phyloP scores from a whole-genome alignment of 2,113 vertebrate species.

The Cyprinodon variegatus region DNA sequence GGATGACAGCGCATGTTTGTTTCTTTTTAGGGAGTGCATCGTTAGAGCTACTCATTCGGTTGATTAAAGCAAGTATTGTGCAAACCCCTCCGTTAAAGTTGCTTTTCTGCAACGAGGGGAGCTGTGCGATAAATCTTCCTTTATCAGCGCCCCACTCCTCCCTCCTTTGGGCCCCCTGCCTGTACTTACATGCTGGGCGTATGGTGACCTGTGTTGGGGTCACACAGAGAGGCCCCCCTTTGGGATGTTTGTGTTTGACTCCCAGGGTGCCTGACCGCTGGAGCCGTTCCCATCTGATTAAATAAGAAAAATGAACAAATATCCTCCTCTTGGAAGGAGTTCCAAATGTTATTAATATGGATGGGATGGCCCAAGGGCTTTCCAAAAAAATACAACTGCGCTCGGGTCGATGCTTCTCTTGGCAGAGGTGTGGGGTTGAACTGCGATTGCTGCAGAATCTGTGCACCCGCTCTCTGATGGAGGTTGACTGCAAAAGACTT shows the following conservation, averaged over 20 bases:
- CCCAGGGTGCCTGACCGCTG: slow-evolving; percentile 64
- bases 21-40: slow-evolving; percentile 36
- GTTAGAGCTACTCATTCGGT: slow-evolving; percentile 45
- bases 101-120: slow-evolving; percentile 5
- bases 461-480: slow-evolving; percentile 6
- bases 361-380: slow-evolving; percentile 46
- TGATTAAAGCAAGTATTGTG: slow-evolving; percentile 1
- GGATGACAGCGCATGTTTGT: slow-evolving; percentile 25
- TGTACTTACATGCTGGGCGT: slow-evolving; percentile 39
- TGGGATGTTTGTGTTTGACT: slow-evolving; percentile 62
- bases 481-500: slow-evolving; percentile 24
- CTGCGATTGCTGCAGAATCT: slow-evolving; percentile 32
- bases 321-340: slow-evolving; percentile 52
- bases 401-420: slow-evolving; percentile 38
- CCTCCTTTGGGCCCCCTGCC: background rate
- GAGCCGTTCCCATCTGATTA: slow-evolving; percentile 67
- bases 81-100: slow-evolving; percentile 3
- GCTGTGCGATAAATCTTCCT: slow-evolving; percentile 6
- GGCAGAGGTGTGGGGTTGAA: slow-evolving; percentile 49
- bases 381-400: slow-evolving; percentile 52
- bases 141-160: slow-evolving; percentile 5
- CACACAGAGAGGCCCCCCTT: slow-evolving; percentile 40
- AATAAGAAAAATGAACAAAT: slow-evolving; percentile 58
- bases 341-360: slow-evolving; percentile 67
- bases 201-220: slow-evolving; percentile 41